Base-by-base conservation (phyloP, 2,797 vertebrate species). In the Delichon dasypus region DNA sequence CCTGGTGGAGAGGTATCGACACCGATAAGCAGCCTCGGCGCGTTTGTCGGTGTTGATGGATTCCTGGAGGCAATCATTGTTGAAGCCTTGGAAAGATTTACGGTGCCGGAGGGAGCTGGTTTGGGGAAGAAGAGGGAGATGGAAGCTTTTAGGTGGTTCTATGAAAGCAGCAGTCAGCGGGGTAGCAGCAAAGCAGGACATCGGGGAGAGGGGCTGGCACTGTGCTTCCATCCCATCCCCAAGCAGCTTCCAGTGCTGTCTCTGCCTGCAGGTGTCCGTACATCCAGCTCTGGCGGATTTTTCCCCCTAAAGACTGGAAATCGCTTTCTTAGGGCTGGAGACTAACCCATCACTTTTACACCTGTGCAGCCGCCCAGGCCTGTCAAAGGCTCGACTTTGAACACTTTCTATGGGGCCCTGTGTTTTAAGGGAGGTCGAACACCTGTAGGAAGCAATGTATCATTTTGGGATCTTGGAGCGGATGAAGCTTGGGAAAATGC, bases 51-150 rank as follows among this genome's bases (percentile, higher is more conserved):
- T 10, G 83, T 53, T 16, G 84, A 7, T 17, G 32, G 27, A 12
- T 44, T 21, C 2, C 11, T 15, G 55, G 13, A 36, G 36, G 64
- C 17, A 2, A 0, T n/a, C 12, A 0, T 0, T 53, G 10, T 1
- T 23, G 47, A 10, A 50, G 44, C 67, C 16, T 5, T 4, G 4
- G 65, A 16, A 50, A 80, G 54, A 36, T 32, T 50, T 11, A 6
- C 6, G 7, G 4, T 19, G 48, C 51, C 20, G 8, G 30, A 29
- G 45, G 36, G 58, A 53, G 71, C 0, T 67, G 55, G 16, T 45
- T 38, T 36, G 25, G 58, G 45, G 19, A 50, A 32, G 32, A 23
- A 21, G 34, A 18, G 40, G 40, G 47, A 36, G 36, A 27, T 5
- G 19, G 34, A 45, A 22, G 7, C 5, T n/a, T 36, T 61, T 7